Conservation (phyloP, 2,797 vertebrate species). For the Micromesistius poutassou region DNA sequence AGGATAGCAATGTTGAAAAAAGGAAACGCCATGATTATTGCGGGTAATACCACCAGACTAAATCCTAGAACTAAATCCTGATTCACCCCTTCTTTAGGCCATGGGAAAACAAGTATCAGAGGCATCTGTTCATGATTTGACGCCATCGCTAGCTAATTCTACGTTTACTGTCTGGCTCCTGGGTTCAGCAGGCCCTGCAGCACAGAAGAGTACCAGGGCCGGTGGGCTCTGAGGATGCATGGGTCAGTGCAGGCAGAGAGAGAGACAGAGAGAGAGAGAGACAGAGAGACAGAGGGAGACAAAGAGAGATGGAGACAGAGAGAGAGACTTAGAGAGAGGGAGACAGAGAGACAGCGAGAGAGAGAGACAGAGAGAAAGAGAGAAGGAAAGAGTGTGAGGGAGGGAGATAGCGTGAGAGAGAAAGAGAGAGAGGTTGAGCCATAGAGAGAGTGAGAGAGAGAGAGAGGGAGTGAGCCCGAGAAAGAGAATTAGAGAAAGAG, state of each 20-base stretch:
- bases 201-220: too few species aligned
- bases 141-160: slow-evolving; percentile 8
- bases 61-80: not conserved
- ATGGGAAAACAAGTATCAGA: slow-evolving; percentile 16
- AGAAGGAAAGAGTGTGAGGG: not conserved
- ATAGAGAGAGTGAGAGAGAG: not conserved
- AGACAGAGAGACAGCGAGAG: not conserved
- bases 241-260: slow-evolving; percentile 63
- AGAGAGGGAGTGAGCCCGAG: not conserved
- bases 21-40: too few species aligned
- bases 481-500: not conserved
- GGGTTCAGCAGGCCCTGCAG: slow-evolving; percentile 27
- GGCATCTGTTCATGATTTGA: slow-evolving; percentile 40
- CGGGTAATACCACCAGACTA: not conserved
- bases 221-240: slow-evolving; percentile 44
- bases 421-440: slow-evolving; percentile 29
- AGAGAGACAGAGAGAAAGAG: not conserved
- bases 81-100: not conserved
- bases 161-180: slow-evolving; percentile 17
- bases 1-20: not conserved
- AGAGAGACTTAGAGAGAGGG: not conserved
- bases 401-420: slow-evolving; percentile 40
- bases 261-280: slow-evolving; percentile 28
- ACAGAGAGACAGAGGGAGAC: not conserved
- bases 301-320: not conserved